These are phyloP conservation scores for Dicroscelio sp. DNA, from an alignment of 2,888 invertebrate species.

Conservation along the genomic window DNA sequence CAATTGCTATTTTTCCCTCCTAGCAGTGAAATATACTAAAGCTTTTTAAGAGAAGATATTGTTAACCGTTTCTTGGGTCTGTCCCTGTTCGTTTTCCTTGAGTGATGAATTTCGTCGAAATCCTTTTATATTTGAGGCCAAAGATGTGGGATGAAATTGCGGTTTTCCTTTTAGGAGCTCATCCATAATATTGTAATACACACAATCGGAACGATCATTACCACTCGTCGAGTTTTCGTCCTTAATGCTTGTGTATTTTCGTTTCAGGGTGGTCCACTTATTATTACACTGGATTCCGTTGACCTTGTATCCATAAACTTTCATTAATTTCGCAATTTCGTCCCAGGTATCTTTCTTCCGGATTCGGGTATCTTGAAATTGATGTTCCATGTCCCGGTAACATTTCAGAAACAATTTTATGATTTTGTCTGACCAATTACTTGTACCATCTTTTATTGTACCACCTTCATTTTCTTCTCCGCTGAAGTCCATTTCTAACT, in stretches of 20 bases:
- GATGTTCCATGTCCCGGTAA: constrained; percentile 1
- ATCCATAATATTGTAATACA: neutral
- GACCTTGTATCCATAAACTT: neutral
- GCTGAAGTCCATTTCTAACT: too few relatives aligned
- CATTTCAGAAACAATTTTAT: neutral
- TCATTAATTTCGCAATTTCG: neutral
- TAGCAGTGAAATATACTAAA: too few relatives aligned
- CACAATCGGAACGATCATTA: neutral
- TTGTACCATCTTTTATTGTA: too few relatives aligned
- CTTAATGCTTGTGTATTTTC: neutral
- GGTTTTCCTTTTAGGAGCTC: neutral
- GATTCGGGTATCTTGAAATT: neutral
- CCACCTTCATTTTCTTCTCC: too few relatives aligned
- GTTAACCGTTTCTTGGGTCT: neutral
- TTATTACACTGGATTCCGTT: neutral
- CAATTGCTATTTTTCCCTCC: too few relatives aligned
- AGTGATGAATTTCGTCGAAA: neutral
- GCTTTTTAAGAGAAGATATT: too few relatives aligned
- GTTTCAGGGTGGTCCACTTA: neutral
- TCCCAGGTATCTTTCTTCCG: neutral
- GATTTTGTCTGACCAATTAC: too few relatives aligned
- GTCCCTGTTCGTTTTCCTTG: too few relatives aligned
- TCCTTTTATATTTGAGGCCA: constrained; percentile 23
- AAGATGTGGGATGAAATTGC: neutral
- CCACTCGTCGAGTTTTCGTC: neutral